phyloP scores from a whole-genome alignment of 2,113 vertebrate genomes.

The Sminthopsis crassicaudata region DNA sequence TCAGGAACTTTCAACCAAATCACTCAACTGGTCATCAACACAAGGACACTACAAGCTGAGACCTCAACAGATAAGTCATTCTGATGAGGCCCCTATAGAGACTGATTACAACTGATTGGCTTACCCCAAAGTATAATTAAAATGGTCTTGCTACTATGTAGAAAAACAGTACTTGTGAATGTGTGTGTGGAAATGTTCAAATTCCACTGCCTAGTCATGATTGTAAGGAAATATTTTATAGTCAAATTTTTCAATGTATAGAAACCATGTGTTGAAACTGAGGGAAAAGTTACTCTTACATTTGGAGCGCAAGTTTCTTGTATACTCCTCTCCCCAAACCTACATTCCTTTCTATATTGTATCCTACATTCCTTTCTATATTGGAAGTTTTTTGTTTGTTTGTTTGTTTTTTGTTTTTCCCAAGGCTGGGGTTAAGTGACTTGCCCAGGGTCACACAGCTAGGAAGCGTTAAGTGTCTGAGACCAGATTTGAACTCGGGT shows the following conservation, averaged over 20 bases:
- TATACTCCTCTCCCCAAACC: neutral
- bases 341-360: neutral
- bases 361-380: too few relatives aligned
- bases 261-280: neutral
- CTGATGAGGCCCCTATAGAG: neutral
- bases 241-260: neutral
- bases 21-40: neutral
- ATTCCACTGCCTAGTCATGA: neutral
- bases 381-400: neutral
- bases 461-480: too few relatives aligned
- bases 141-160: neutral
- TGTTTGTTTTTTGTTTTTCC: too few relatives aligned
- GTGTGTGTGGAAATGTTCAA: neutral
- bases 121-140: neutral
- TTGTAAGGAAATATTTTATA: neutral
- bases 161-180: neutral
- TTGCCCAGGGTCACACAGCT: too few relatives aligned
- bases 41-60: neutral
- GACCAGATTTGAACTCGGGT: too few relatives aligned
- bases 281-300: neutral
- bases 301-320: neutral
- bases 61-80: neutral
- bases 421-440: too few relatives aligned
- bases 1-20: neutral
- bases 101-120: neutral